phyloP scores from a whole-genome alignment of 2,797 vertebrate genomes.

The Falco cherrug region DNA sequence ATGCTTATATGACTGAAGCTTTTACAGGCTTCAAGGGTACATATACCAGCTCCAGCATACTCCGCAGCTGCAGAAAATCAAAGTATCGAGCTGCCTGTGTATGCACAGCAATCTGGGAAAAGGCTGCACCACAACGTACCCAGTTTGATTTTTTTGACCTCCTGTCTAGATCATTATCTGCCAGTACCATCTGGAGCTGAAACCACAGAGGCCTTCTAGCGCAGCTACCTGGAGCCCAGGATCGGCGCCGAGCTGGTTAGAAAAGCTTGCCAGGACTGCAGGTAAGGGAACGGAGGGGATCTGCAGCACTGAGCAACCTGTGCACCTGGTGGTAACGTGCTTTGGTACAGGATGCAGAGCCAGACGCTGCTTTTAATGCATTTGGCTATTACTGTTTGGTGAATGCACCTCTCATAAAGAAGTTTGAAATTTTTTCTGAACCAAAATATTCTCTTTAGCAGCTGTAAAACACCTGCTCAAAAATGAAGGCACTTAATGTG shows the following conservation, averaged over 20 bases:
- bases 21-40: neutral
- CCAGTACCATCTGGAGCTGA: neutral
- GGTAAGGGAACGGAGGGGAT: neutral
- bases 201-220: neutral
- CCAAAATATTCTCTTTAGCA: neutral
- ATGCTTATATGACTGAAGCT: neutral
- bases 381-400: neutral
- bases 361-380: neutral
- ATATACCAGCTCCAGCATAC: rapidly evolving
- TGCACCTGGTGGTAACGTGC: rapidly evolving
- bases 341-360: neutral
- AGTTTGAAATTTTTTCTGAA: neutral
- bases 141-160: neutral
- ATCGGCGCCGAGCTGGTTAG: rapidly evolving
- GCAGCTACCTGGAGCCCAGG: neutral
- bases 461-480: neutral
- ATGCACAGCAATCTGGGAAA: neutral
- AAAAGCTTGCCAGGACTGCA: neutral
- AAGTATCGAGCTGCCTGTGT: neutral
- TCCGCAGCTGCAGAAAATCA: neutral
- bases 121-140: neutral
- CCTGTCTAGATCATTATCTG: neutral
- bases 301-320: neutral
- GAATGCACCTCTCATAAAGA: neutral
- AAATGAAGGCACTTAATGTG: neutral